Percentiles rank a stretch among this genome's conserved stretches.
These are phyloP conservation scores for Salvelinus sp. DNA, from an alignment of 2,113 vertebrate genomes.

Conservation along the genomic window DNA sequence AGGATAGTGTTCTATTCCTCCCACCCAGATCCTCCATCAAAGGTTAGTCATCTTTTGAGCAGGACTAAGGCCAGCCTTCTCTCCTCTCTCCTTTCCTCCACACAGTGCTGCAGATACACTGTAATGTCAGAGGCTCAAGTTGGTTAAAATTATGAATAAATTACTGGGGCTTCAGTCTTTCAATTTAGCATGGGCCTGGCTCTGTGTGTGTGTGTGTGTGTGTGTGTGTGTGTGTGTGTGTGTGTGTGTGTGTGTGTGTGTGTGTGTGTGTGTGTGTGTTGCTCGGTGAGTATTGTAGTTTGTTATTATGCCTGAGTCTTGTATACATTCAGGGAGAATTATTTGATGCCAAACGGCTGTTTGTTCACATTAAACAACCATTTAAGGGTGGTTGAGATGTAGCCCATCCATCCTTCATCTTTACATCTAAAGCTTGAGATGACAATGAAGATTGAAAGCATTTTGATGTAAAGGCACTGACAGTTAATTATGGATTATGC, in stretches of 20 bases:
- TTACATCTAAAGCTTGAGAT: not conserved
- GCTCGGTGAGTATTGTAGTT: not conserved
- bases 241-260: not conserved
- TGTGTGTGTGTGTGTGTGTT: not conserved
- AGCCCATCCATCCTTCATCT: not conserved
- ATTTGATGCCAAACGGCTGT: not conserved
- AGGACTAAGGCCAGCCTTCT: not conserved
- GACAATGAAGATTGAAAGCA: not conserved
- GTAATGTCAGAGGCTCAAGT: not conserved
- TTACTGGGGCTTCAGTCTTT: not conserved
- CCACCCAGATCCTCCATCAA: not conserved
- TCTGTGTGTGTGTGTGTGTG: too few species aligned
- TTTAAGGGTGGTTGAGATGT: not conserved
- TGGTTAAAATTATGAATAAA: slow-evolving; percentile 26
- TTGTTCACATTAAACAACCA: not conserved
- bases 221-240: not conserved
- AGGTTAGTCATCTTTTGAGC: not conserved
- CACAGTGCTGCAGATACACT: not conserved
- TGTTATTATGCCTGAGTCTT: not conserved
- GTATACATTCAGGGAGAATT: not conserved
- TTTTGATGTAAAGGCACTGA: not conserved
- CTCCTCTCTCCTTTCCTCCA: not conserved
- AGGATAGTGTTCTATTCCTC: not conserved
- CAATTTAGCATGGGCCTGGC: not conserved
- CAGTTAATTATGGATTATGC: not conserved